Evolutionary conservation across 2,797 vertebrate species (phyloP).

Genomic region (Tolypeutes matacus): DNA sequence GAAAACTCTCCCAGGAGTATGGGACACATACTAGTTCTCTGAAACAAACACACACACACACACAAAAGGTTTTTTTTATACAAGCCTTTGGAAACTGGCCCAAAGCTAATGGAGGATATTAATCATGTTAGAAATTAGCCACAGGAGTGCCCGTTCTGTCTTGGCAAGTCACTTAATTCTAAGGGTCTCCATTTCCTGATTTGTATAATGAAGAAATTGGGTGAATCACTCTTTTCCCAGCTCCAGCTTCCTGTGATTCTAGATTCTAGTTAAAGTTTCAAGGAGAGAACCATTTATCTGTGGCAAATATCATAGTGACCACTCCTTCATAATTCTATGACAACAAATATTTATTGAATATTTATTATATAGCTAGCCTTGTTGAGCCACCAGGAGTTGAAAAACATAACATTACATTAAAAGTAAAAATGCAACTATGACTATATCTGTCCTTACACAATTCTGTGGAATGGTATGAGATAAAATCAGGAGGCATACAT

Average conservation of each 20-base stretch:
- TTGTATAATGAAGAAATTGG: slow-evolving; percentile 54
- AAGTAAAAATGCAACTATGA: slow-evolving; percentile 51
- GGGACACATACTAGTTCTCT: not conserved
- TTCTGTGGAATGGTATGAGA: not conserved
- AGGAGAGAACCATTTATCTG: slow-evolving; percentile 39
- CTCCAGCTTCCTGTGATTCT: slow-evolving; percentile 39
- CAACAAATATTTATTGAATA: not conserved
- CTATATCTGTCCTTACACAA: not conserved
- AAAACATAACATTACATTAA: slow-evolving; percentile 47
- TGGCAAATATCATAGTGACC: not conserved
- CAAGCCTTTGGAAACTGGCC: slow-evolving; percentile 43
- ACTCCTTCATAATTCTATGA: slow-evolving; percentile 62
- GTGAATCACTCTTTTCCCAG: not conserved
- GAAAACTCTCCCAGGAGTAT: slow-evolving; percentile 12
- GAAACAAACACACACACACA: slow-evolving; percentile 35
- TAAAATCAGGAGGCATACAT: not conserved
- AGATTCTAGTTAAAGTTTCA: slow-evolving; percentile 16
- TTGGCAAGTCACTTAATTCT: slow-evolving; percentile 44
- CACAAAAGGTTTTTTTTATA: not conserved
- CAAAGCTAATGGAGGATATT: not conserved
- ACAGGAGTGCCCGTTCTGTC: slow-evolving; percentile 10
- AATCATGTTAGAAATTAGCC: slow-evolving; percentile 6
- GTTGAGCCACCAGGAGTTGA: slow-evolving; percentile 44
- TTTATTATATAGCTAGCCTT: not conserved
- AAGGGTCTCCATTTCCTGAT: slow-evolving; percentile 57